Evolutionary conservation across 2,888 invertebrate species (phyloP).

Genomic region (Loripinus fragilis): DNA sequence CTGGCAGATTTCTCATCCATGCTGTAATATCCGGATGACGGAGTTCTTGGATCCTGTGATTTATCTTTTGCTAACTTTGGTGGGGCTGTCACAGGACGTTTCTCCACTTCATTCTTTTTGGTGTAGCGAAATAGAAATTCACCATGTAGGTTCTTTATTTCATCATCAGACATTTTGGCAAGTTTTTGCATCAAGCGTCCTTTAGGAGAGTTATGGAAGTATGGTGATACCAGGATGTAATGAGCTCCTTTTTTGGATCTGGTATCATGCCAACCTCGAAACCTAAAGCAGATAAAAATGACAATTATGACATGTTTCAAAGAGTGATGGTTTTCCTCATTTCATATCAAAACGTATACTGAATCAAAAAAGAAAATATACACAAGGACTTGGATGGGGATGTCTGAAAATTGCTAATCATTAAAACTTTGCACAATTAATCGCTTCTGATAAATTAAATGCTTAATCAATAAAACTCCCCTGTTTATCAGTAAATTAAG

Average conservation of each 20-base stretch:
- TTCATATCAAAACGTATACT: no score
- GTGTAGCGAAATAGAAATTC: slow-evolving; percentile 64
- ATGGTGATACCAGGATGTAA: slow-evolving; percentile 67
- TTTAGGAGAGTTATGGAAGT: slow-evolving; percentile 62
- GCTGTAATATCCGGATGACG: slow-evolving; percentile 41
- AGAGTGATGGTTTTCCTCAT: no score
- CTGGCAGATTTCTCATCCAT: slow-evolving; percentile 28
- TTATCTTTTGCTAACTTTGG: slow-evolving; percentile 45
- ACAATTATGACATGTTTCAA: no score
- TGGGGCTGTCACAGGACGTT: slow-evolving; percentile 68
- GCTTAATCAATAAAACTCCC: no score
- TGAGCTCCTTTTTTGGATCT: slow-evolving; percentile 69
- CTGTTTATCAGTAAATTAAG: no score
- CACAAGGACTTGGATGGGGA: no score
- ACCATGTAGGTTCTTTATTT: slow-evolving; percentile 61
- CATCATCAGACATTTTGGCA: slow-evolving; percentile 56
- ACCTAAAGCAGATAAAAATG: slow-evolving; percentile 59
- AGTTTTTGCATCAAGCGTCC: slow-evolving; percentile 63
- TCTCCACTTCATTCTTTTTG: slow-evolving; percentile 45
- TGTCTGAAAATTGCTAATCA: no score
- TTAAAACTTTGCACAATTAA: no score
- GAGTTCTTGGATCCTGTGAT: slow-evolving; percentile 13
- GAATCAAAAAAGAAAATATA: no score
- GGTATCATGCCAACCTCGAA: slow-evolving; percentile 73
- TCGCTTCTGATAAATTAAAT: no score